Evolutionary conservation across 2,888 invertebrate genomes (phyloP).

Genomic region (Druceiella hillmani): DNA sequence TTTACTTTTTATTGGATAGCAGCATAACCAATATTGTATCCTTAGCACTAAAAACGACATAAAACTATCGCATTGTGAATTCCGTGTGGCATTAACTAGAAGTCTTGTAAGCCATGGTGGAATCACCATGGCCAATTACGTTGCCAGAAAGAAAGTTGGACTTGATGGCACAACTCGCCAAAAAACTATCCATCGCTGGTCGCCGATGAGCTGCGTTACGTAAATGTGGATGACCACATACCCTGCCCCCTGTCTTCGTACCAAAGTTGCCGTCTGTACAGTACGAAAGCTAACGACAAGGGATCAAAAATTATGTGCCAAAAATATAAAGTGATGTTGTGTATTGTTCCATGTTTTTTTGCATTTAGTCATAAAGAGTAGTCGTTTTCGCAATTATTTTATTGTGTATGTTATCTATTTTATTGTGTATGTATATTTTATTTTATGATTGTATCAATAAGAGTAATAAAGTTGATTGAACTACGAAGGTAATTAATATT

Average conservation of each 20-base stretch:
- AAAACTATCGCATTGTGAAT: conserved; percentile 1
- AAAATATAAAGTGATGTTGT: conserved; percentile 1
- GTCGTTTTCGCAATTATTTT: too few species aligned
- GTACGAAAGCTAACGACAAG: conserved; percentile 5
- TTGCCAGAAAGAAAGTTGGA: not conserved
- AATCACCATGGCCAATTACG: not conserved
- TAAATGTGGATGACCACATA: conserved; percentile 6
- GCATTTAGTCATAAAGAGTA: too few species aligned
- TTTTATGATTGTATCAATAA: too few species aligned
- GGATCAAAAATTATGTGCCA: conserved; percentile 1
- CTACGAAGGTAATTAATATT: too few species aligned
- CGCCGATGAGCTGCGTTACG: conserved; percentile 4
- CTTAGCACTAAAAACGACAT: not conserved
- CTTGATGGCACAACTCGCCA: not conserved
- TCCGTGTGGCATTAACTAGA: not conserved
- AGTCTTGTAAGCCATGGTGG: not conserved
- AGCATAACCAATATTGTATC: not conserved
- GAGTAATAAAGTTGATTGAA: too few species aligned
- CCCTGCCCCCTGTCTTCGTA: conserved; percentile 4
- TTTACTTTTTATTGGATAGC: conserved; percentile 1
- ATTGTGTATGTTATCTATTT: too few species aligned
- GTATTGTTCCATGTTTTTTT: too few species aligned
- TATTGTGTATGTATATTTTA: too few species aligned
- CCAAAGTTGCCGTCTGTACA: conserved; percentile 4
- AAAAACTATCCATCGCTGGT: conserved; percentile 4